These are phyloP conservation scores for Colletes latitarsis DNA, from an alignment of 1,140 invertebrate species.

Conservation along the genomic window DNA sequence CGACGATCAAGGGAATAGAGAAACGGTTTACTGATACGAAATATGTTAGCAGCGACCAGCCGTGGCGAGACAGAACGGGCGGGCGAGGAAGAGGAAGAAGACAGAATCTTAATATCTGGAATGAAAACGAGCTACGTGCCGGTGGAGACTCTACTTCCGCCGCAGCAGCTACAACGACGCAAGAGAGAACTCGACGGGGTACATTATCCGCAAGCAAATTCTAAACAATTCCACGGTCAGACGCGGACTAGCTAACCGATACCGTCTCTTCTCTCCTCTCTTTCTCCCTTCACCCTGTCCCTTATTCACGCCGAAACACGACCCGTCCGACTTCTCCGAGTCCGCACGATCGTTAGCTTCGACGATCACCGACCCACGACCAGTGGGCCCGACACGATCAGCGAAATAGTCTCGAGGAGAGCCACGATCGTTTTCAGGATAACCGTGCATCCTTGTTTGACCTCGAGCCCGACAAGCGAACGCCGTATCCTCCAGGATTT, in stretches of 20 bases:
- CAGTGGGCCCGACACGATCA: background rate
- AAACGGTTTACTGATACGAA: slow-evolving; percentile 2
- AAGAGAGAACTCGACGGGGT: slow-evolving; percentile 71
- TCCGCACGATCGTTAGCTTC: slow-evolving; percentile 18
- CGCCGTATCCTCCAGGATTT: background rate
- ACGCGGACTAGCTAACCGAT: slow-evolving; percentile 32
- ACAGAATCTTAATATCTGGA: slow-evolving; percentile 62
- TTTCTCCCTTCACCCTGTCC: background rate
- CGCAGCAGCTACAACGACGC: slow-evolving; percentile 56
- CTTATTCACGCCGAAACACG: background rate
- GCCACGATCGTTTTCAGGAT: slow-evolving; percentile 45
- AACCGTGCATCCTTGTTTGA: slow-evolving; percentile 4
- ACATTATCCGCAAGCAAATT: slow-evolving; percentile 53
- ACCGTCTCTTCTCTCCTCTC: background rate
- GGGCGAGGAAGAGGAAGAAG: slow-evolving; percentile 55
- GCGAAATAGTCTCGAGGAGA: slow-evolving; percentile 34
- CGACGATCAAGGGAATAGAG: too few species aligned
- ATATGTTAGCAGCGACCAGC: slow-evolving; percentile 53
- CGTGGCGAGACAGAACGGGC: slow-evolving; percentile 50
- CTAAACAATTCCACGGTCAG: slow-evolving; percentile 31
- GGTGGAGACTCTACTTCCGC: slow-evolving; percentile 39
- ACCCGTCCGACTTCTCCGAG: background rate
- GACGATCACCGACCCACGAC: background rate
- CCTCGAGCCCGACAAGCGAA: background rate
- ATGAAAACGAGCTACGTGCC: slow-evolving; percentile 74